Base-by-base conservation (phyloP, 1,140 invertebrate species). In the Glomeris maerens region DNA sequence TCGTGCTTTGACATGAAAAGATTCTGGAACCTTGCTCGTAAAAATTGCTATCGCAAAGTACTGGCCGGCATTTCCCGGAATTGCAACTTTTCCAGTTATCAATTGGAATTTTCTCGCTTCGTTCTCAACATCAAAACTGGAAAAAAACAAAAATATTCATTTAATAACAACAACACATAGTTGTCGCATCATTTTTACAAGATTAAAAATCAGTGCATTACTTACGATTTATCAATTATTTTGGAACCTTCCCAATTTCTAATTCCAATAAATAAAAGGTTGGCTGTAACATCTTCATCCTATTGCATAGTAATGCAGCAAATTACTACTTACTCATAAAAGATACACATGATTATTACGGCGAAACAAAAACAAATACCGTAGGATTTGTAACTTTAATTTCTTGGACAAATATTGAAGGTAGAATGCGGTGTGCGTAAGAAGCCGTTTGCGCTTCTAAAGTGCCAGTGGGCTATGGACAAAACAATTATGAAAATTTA, bases 341-440 rank as follows among this genome's bases (percentile, higher is more conserved):
- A 56, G 52, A 52, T 55, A 14, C 36, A 45, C n/a, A 56, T 44
- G 22, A 50, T 28, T 40, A 44, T 47, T 28, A 55, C 55, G 25
- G 52, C 51, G 21, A 39, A 52, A 60, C 57, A 58, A 26, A 57
- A 41, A 27, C 55, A 60, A 57, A 62, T 63, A 65, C 69, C 52
- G 72, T 70, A 4, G 83, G 83, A 66, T 91, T 91, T 5, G 73
- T 76, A 3, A 90, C 70, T 57, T 75, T 75, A 50, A 91, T 75
- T 61, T 85, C 79, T 66, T 91, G 86, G 22, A 88, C 77, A 49
- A 90, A 74, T 41, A 90, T 64, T 36, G 64, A 61, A 14, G 69
- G 66, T 26, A 83, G 72, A 3, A 75, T 76, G 55, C 84, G 72
- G 60, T 89, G 85, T 7, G 84, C 83, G 65, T 85, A 90, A 60